Conservation (phyloP, 2,797 vertebrate species). For the Malurus leucopterus region DNA sequence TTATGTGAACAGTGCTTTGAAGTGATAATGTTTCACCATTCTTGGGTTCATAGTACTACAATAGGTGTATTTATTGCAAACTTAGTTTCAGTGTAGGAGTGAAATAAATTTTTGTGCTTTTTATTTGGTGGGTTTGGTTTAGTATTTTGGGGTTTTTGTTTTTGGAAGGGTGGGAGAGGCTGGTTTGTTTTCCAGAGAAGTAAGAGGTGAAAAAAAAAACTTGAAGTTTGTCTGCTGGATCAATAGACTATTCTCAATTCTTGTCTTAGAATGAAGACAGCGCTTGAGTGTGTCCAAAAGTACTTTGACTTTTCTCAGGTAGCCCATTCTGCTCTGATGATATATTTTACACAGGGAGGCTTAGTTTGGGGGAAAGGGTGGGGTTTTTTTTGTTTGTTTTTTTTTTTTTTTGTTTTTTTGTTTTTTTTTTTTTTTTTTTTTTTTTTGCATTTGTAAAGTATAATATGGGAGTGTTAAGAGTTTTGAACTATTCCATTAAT, state of each 20-base stretch:
- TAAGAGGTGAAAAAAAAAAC: neutral
- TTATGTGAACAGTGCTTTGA: neutral
- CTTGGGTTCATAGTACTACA: neutral
- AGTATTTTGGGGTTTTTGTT: rapidly evolving
- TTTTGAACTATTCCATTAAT: neutral
- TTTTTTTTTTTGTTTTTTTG: too few relatives aligned
- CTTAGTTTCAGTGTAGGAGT: neutral
- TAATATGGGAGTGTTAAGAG: rapidly evolving
- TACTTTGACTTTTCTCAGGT: neutral
- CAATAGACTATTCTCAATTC: neutral
- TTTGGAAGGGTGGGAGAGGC: rapidly evolving
- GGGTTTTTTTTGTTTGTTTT: neutral
- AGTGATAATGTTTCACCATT: neutral
- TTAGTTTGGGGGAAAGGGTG: rapidly evolving
- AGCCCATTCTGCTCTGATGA: neutral
- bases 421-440: neutral
- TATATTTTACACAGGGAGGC: neutral
- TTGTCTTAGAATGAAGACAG: neutral
- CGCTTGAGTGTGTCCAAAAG: neutral
- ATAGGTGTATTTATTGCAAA: neutral
- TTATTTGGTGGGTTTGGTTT: too few relatives aligned
- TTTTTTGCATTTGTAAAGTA: neutral
- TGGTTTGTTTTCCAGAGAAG: rapidly evolving
- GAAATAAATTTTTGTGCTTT: neutral
- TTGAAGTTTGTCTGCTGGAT: neutral